Evolutionary conservation across 1,140 invertebrate genomes (phyloP), one percentile per base, ranked within the genome.

Genomic region (Microplitis mediator): DNA sequence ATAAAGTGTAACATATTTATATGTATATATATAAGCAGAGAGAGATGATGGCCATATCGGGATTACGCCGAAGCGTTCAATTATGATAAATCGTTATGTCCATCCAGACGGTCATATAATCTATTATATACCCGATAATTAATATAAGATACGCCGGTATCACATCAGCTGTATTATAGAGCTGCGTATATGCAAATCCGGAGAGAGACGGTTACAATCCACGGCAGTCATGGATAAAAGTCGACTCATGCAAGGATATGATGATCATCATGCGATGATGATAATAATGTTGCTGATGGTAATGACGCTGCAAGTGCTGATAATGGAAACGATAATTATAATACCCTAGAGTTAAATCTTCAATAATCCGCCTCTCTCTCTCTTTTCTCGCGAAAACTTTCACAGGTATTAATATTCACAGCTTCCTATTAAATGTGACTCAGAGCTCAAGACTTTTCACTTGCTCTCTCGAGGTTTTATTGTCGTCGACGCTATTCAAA

Each of bases 211-310:
- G 35, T 63, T 34, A 52, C 69, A 64, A 65, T 54, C 50, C 31
- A 56, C 14, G 56, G 61, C 50, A 71, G 31, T 71, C 62, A 71
- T 39, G 69, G 51, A 65, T 71, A 64, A 63, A 23, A 71, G 60
- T 51, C 60, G 50, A 71, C n/a, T 51, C 34, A 56, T 32, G 54
- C 31, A 34, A 58, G 56, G 56, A 58, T 58, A 58, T 31, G 52
- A 14, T 60, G 23, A 8, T 60, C 11, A 62, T 23, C 23, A 23
- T 23, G 23, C 23, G 23, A 23, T 23, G 23, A 23, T 35, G 60
- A 23, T 62, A 61, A 66, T 65, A 45, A 65, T 58, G 54, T 66
- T 45, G 4, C 36, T 3, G 23, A 51, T 32, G 14, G 32, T 45
- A 60, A 61, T 45, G 54, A 60, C 32, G 36, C 16, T 70, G 58